These are phyloP conservation scores for Schlechtendalia chinensis DNA, from an alignment of 1,140 invertebrate genomes.

Conservation along the genomic window DNA sequence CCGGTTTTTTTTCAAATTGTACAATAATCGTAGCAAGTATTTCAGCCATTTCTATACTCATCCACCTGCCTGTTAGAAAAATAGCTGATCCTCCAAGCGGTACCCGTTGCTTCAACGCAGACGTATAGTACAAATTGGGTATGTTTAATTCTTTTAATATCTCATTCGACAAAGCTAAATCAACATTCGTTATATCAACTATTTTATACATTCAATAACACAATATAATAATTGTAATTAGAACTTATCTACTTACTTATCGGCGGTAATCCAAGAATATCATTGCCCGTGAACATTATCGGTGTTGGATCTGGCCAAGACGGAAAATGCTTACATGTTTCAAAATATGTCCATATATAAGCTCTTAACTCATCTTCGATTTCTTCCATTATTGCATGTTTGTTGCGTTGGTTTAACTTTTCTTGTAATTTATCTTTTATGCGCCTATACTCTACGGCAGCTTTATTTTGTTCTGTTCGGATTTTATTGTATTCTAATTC, in stretches of 20 bases:
- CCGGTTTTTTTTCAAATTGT: not conserved
- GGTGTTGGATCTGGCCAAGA: slow-evolving; percentile 27
- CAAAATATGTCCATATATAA: slow-evolving; percentile 8
- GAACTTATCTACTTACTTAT: not conserved
- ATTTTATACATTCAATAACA: not conserved
- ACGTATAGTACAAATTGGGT: not conserved
- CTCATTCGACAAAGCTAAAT: not conserved
- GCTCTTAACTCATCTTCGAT: slow-evolving; percentile 18
- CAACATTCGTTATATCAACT: not conserved
- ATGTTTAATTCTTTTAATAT: slow-evolving; percentile 7
- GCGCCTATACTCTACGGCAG: not conserved
- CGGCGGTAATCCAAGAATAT: slow-evolving; percentile 25
- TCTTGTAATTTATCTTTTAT: not conserved
- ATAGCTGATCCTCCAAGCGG: slow-evolving; percentile 32
- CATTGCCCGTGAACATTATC: not conserved
- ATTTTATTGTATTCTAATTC: not conserved
- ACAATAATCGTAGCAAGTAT: slow-evolving; percentile 18
- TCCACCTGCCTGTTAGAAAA: slow-evolving; percentile 30
- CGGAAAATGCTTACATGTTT: not conserved
- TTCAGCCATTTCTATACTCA: slow-evolving; percentile 31
- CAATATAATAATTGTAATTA: not conserved
- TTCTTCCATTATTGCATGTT: not conserved
- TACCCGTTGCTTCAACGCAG: slow-evolving; percentile 10
- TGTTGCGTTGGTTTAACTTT: not conserved
- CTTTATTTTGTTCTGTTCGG: not conserved